Conservation (phyloP, 1,140 invertebrate species). For the Brachionus sp. region DNA sequence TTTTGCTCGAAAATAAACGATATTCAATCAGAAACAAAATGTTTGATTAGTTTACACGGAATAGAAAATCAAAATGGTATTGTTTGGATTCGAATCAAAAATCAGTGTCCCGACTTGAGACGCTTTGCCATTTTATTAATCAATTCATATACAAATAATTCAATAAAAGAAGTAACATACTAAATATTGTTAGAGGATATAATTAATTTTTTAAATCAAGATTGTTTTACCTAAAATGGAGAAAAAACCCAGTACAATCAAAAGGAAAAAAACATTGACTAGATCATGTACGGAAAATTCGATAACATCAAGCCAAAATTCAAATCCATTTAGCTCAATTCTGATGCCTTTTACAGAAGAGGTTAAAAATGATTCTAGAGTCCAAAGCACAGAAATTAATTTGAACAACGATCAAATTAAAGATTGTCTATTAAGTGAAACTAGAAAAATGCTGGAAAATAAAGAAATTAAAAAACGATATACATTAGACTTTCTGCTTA, state of each 20-base stretch:
- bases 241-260: neutral
- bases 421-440: neutral
- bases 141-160: conserved; percentile 24
- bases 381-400: neutral
- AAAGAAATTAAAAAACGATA: neutral
- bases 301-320: neutral
- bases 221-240: conserved; percentile 4
- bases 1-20: neutral
- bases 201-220: neutral
- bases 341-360: conserved; percentile 1
- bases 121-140: neutral
- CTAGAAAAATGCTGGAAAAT: neutral
- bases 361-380: neutral
- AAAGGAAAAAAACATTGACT: neutral
- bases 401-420: neutral
- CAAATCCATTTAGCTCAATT: neutral
- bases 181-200: neutral
- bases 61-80: conserved; percentile 4
- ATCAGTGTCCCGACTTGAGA: neutral
- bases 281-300: conserved; percentile 11
- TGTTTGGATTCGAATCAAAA: conserved; percentile 27
- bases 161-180: neutral
- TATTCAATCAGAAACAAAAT: conserved; percentile 15
- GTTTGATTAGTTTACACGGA: neutral
- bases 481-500: neutral